Base-by-base conservation (phyloP, 35 echinoderm and acorn worm species). In the Anneissia japonica region DNA sequence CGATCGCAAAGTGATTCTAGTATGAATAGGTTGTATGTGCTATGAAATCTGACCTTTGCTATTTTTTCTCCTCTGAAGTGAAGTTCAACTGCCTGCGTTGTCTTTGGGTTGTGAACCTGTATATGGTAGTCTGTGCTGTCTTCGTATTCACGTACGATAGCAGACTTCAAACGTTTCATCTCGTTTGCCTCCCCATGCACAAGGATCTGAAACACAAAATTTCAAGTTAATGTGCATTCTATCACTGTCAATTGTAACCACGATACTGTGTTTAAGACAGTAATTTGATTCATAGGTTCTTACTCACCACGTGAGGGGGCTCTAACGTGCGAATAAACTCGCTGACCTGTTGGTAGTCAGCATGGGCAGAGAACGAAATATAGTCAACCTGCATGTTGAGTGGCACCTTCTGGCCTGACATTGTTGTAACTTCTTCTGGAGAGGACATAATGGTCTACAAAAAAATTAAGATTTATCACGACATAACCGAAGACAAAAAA, bases 41-140 rank as follows among this genome's bases (percentile, higher is more conserved):
- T n/a, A n/a, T n/a, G n/a, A n/a, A n/a, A 81, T 14, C 38, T 3
- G 74, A 97, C 95, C 91, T 97, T 97, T 5, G 95, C 95, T 86
- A 99, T 99, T 56, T 99, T 99, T 75, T 99, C 95, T 77, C 95
- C 95, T 82, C 92, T 91, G 84, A 99, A 99, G 92, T 99, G 93
- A 46, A 99, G 89, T 39, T 99, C 95, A 9, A 99, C 95, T 29
- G 94, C 94, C 36, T 99, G 95, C 16, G 91, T 99, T 11, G 85
- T 97, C 75, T 82, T 86, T 3, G 95, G 95, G 37, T 99, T 99
- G 72, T 93, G 95, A 30, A 99, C 92, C 73, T 99, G 95, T 29
- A 99, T 99, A 77, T 93, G 89, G 77, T 88, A 87, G 72, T 99
- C 95, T 13, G 76, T 81, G 34, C 93, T 92, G 77, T 99, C 95